These are phyloP conservation scores for Seira ritae DNA, from an alignment of 2,888 invertebrate species.

Conservation along the genomic window DNA sequence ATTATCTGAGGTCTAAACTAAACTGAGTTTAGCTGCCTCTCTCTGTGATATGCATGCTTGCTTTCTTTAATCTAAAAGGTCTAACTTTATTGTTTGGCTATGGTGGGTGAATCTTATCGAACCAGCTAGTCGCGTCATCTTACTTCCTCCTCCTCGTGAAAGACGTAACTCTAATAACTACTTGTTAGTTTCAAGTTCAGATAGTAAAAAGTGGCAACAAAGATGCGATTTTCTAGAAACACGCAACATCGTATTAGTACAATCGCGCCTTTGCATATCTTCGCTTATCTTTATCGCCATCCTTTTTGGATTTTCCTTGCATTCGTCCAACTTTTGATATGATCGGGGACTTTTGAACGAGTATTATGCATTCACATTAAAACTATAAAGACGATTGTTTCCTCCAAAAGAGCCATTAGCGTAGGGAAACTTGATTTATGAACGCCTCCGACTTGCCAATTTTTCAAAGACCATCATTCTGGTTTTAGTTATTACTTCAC, in stretches of 20 bases:
- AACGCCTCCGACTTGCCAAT: neutral
- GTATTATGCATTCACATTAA: no score
- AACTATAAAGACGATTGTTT: no score
- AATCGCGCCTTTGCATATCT: neutral
- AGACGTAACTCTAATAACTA: neutral
- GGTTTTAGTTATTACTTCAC: no score
- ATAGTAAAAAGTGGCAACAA: slow-evolving; percentile 1
- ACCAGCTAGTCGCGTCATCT: neutral
- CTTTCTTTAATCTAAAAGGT: no score
- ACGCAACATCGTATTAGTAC: neutral
- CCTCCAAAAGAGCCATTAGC: neutral
- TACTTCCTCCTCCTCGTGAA: neutral
- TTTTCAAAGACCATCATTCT: neutral
- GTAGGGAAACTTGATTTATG: neutral
- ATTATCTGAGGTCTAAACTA: neutral
- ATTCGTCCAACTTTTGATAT: no score
- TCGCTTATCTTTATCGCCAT: neutral
- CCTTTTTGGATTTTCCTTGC: no score
- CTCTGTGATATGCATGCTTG: neutral
- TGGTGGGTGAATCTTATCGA: no score
- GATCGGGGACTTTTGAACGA: no score
- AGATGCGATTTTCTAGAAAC: neutral
- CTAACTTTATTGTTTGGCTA: no score
- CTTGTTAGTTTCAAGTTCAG: slow-evolving; percentile 12
- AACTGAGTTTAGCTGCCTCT: neutral